Evolutionary conservation across 2,113 vertebrate genomes (phyloP).

Genomic region (Microcebus murinus): DNA sequence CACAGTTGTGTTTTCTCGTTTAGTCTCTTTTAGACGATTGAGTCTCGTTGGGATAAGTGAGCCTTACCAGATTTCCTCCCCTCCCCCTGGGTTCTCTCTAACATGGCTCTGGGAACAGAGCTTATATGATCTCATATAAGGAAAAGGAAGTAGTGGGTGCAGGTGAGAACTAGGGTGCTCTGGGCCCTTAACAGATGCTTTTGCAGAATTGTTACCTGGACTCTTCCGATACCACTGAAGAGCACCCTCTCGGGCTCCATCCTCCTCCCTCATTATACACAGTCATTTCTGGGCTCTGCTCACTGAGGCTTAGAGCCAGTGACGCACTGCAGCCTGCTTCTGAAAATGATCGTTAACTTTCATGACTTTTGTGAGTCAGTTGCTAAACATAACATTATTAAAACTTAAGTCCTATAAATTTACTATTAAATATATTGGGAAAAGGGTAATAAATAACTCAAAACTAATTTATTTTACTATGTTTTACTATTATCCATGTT

Average conservation of each 20-base stretch:
- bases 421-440: neutral
- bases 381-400: neutral
- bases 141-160: accelerated
- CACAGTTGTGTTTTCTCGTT: neutral
- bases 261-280: neutral
- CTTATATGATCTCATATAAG: neutral
- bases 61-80: neutral
- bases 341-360: neutral
- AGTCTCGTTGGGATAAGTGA: neutral
- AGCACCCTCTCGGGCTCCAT: neutral
- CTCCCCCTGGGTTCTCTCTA: neutral
- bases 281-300: neutral
- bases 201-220: no score
- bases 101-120: neutral
- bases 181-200: neutral
- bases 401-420: neutral
- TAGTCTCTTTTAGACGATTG: neutral
- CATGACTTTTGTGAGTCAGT: neutral
- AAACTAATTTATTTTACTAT: neutral
- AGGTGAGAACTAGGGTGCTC: neutral
- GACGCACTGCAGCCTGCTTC: neutral
- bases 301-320: neutral
- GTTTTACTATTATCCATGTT: neutral
- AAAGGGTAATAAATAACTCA: neutral
- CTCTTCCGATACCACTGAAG: neutral